A percentile compares a stretch with the other conserved stretches of the same genome.
Evolutionary conservation across 2,113 vertebrate genomes (phyloP).

Genomic region (Xenus cinereus): DNA sequence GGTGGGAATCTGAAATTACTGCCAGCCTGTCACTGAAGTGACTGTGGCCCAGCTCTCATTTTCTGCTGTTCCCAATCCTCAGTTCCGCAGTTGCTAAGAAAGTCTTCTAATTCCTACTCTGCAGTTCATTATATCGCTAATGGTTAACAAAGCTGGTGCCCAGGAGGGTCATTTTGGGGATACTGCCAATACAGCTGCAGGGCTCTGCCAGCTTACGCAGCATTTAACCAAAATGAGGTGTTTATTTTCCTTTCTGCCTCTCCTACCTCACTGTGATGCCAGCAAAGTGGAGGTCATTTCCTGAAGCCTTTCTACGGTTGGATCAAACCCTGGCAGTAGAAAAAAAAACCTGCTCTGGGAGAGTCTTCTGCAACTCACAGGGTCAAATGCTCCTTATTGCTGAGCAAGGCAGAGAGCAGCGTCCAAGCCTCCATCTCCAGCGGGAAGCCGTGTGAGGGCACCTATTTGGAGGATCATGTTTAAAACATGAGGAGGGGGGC

Average conservation of each 20-base stretch:
- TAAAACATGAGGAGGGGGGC: neutral
- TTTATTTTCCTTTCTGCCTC: neutral
- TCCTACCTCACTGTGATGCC: neutral
- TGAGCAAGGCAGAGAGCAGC: neutral
- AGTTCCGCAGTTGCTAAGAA: neutral
- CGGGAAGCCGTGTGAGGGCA: neutral
- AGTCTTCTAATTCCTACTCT: neutral
- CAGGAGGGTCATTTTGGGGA: neutral
- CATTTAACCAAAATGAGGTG: neutral
- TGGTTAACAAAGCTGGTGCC: neutral
- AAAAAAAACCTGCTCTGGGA: neutral
- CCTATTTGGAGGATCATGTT: neutral
- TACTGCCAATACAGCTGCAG: neutral
- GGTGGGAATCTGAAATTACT: neutral
- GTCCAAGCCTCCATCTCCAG: neutral
- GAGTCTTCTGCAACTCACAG: neutral
- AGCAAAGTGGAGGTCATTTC: neutral
- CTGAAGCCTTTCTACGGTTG: neutral
- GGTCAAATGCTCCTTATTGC: neutral
- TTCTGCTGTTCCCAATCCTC: neutral
- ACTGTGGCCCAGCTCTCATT: neutral
- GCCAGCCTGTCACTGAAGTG: neutral
- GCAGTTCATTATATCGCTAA: neutral
- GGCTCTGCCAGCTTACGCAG: neutral
- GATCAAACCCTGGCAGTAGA: neutral